Evolutionary conservation across 1,140 invertebrate genomes (phyloP), one percentile per base, ranked within the genome.

Genomic region (Bombus cullumanus): DNA sequence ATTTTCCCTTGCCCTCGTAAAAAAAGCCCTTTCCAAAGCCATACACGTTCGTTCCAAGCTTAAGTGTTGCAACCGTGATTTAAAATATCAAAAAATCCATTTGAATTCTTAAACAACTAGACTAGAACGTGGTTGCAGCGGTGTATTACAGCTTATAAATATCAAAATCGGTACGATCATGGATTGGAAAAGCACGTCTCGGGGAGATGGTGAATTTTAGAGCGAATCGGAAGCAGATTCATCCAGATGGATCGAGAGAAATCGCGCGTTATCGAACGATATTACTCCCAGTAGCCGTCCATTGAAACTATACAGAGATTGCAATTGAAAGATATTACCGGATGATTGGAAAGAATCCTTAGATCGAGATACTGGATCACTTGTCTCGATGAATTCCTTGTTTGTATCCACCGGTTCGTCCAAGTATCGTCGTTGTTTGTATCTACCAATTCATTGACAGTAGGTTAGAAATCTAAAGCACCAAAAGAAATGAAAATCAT

Each of bases 1-100:
- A 80, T 90, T 90, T 84, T 53, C 57, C n/a, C 1, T 37, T 31
- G 15, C 71, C 87, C 66, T 85, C 66, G 75, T 87, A 79, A 57
- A 39, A 71, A 73, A 74, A 43, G 0, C 28, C 28, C 41, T 22
- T 9, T 59, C n/a, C 39, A 62, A 1, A 13, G 12, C 28, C 3
- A n/a, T 62, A 15, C 10, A 53, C n/a, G n/a, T 39, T 8, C 6
- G n/a, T 66, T n/a, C n/a, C n/a, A 15, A 6, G 6, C 31, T 18
- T 6, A 66, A 66, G n/a, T 31, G 64, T 31, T 34, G 64, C n/a
- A 31, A 8, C 13, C 15, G 15, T 34, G 64, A 31, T 66, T 31
- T 13, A n/a, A 66, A 34, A 34, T 12, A 53, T 25, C 5, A 13
- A n/a, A 34, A 57, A 66, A 66, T 76, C 81, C n/a, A 59, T 4